phyloP scores from a whole-genome alignment of 1,140 invertebrate species.

The Pachypeltis micranthus region DNA sequence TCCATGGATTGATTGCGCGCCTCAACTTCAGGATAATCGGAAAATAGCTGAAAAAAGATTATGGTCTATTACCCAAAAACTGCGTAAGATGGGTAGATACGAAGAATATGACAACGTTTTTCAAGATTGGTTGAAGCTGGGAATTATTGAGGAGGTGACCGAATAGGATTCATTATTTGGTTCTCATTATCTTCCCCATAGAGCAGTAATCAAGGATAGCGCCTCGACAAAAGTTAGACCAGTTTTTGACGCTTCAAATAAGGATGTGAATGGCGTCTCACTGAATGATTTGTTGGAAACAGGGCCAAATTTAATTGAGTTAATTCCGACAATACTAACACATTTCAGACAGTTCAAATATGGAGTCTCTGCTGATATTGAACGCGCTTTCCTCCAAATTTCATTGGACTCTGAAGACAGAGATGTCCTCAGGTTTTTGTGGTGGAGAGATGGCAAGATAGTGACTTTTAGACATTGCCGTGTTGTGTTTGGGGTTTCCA shows the following conservation, averaged over 20 bases:
- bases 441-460: neutral
- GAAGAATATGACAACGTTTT: neutral
- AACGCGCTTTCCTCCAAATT: neutral
- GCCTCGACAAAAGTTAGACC: neutral
- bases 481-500: neutral
- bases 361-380: neutral
- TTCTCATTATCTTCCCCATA: neutral
- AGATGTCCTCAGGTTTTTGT: neutral
- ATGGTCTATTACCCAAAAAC: neutral
- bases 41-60: too few relatives aligned
- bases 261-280: neutral
- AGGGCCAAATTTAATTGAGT: neutral
- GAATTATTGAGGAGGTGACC: neutral
- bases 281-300: neutral
- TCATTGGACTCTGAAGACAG: neutral
- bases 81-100: neutral
- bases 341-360: neutral
- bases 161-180: neutral
- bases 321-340: neutral
- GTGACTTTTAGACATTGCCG: neutral
- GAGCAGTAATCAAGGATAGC: neutral
- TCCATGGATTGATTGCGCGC: neutral
- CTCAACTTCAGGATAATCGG: neutral
- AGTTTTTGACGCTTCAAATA: neutral
- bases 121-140: neutral